phyloP scores from a whole-genome alignment of 2,888 invertebrate species.

The Pachycephus smyrnensis region DNA sequence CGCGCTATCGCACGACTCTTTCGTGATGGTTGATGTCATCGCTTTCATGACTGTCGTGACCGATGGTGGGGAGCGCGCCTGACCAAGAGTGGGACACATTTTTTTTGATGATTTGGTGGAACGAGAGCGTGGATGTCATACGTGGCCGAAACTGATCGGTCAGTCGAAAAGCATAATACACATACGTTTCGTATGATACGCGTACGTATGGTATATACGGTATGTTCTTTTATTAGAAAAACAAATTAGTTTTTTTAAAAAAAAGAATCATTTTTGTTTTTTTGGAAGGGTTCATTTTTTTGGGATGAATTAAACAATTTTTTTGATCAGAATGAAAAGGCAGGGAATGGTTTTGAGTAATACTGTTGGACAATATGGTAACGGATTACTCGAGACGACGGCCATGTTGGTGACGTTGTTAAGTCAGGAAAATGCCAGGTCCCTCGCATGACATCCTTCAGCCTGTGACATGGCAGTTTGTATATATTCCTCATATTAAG shows the following conservation, averaged over 20 bases:
- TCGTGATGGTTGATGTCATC: background rate
- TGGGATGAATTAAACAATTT: no score
- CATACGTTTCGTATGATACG: background rate
- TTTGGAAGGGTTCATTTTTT: no score
- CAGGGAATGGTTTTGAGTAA: background rate
- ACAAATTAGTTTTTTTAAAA: no score
- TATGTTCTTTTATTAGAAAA: no score
- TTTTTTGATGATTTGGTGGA: background rate
- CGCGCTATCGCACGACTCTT: slow-evolving; percentile 1
- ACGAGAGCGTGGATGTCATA: background rate
- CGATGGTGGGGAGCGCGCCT: background rate
- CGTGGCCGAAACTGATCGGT: background rate
- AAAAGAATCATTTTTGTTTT: no score
- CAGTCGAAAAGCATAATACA: background rate
- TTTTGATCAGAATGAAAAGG: no score
- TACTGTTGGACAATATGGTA: background rate
- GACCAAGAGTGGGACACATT: background rate
- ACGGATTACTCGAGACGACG: background rate
- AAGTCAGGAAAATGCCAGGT: background rate
- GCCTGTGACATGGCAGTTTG: background rate
- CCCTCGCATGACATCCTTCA: background rate
- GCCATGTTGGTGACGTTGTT: background rate
- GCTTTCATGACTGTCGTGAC: background rate
- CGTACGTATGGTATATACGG: no score
- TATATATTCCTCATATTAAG: background rate